Base-by-base conservation (phyloP, 2,113 vertebrate species). In the Irena cyanogastra region DNA sequence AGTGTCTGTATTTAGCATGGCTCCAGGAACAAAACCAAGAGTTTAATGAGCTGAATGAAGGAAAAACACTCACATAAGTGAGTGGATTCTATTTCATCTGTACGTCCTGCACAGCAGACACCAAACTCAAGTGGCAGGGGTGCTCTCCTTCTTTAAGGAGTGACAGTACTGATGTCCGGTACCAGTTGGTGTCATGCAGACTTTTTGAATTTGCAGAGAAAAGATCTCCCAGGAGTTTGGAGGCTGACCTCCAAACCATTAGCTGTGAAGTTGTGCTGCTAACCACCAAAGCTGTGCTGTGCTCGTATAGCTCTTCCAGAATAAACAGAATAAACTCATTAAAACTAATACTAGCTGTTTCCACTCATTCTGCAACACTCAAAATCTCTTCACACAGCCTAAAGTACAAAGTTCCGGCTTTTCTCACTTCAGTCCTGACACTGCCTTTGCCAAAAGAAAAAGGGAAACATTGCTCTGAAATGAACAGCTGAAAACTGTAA, bases 301-400 rank as follows among this genome's bases (percentile, higher is more conserved):
- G 22, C 17, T 89, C 0, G 0, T 35, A 10, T 4, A 47, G 26
- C 22, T 89, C 56, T 66, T 78, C 35, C 6, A 11, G 5, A 10
- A 49, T 28, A 84, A 47, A 74, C 2, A 2, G 33, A 87, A 74
- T 63, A 71, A 87, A 59, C 19, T 74, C 47, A 30, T 42, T 78
- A 78, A 78, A 93, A 70, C 6, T 30, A 39, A 56, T 74, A 33
- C 28, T 75, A 33, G 21, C n/a, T 83, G 16, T 89, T 91, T 82
- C 17, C n/a, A 33, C 8, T 41, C 16, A 21, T 76, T 74, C 35
- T 84, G 33, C 11, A 80, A 19, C 12, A 16, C 20, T 65, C 33
- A 35, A 81, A 94, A 56, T 33, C 15, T 49, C 15, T 31, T 91
- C 61, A 83, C 7, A 13, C 35, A 78, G 27, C 17, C n/a, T 44